A percentile compares a stretch with the other conserved stretches of the same genome.
These are phyloP conservation scores for Cataglyphis livida DNA, from an alignment of 2,888 invertebrate genomes.

Conservation along the genomic window DNA sequence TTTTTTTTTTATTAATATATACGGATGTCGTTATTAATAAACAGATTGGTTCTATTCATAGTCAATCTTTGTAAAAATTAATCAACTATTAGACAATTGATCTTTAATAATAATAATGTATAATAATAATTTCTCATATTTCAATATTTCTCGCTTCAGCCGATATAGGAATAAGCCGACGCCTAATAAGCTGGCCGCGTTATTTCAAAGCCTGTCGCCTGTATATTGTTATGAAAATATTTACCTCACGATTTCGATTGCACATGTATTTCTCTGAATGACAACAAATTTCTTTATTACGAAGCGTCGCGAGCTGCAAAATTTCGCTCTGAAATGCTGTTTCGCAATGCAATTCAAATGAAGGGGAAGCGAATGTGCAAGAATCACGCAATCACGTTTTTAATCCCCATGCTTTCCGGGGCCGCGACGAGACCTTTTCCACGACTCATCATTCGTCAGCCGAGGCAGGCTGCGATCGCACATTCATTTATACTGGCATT, in stretches of 20 bases:
- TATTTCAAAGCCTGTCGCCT: no score
- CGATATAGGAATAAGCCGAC: no score
- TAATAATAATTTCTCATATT: not conserved
- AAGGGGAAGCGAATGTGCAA: not conserved
- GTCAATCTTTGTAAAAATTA: not conserved
- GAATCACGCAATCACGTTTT: not conserved
- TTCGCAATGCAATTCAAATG: not conserved
- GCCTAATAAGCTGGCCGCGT: no score
- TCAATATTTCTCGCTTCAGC: not conserved
- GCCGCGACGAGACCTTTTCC: constrained; percentile 34
- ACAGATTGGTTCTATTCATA: not conserved
- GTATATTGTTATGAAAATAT: not conserved
- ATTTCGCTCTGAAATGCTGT: not conserved
- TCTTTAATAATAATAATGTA: not conserved
- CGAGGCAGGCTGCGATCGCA: constrained; percentile 72
- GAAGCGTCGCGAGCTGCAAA: not conserved
- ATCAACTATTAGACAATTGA: not conserved
- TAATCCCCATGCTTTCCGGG: not conserved
- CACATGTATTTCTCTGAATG: not conserved
- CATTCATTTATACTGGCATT: constrained; percentile 61
- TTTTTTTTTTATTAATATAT: not conserved
- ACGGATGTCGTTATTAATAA: not conserved
- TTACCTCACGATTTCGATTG: no score
- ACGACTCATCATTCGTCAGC: constrained; percentile 67
- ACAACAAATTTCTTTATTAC: not conserved